Evolutionary conservation across 2,797 vertebrate genomes (phyloP), one percentile per base, ranked within the genome.

Genomic region (Setipinna tenuifilis): DNA sequence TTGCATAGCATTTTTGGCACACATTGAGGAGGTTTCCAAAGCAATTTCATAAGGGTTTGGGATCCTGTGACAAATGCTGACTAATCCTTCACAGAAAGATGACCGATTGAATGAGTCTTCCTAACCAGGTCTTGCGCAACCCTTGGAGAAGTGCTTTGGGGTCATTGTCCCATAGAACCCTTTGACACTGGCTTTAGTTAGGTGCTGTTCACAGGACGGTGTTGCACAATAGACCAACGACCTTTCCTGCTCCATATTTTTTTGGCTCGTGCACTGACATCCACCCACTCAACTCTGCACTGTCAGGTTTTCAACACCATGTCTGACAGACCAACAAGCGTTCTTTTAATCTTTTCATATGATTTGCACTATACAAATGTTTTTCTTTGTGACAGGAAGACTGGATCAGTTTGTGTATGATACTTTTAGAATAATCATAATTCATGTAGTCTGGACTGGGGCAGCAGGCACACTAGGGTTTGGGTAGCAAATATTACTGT

Each of bases 81-180:
- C 14, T 54, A 9, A 54, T 54, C 9, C 7, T 54, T 54, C 50
- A 54, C 50, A 54, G 14, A 3, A 54, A 7, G 50, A 54, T 54
- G 50, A 54, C 50, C 50, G 50, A 54, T 9, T 54, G 50, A 54
- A 54, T 54, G 50, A 2, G 2, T 41, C 50, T 54, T 9, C 50
- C 50, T 54, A 41, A 41, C 35, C 35, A 41, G 35, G 35, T 54
- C 50, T 54, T 54, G 50, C 50, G 7, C 9, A 54, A 54, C 50
- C 7, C 50, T 21, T 44, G 71, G 14, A 41, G 31, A 16, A 41
- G 71, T 7, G 65, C 65, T 71, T 71, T 71, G 50, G 50, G 71
- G 71, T 78, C 17, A 21, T 78, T 78, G 71, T 78, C 71, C 71
- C 41, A 31, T 78, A 78, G 71, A 31, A 78, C 31, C 16, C 14